Percentiles rank a stretch among this genome's conserved stretches.
Evolutionary conservation across 2,113 vertebrate genomes (phyloP).

Genomic region (Sciurus niger): DNA sequence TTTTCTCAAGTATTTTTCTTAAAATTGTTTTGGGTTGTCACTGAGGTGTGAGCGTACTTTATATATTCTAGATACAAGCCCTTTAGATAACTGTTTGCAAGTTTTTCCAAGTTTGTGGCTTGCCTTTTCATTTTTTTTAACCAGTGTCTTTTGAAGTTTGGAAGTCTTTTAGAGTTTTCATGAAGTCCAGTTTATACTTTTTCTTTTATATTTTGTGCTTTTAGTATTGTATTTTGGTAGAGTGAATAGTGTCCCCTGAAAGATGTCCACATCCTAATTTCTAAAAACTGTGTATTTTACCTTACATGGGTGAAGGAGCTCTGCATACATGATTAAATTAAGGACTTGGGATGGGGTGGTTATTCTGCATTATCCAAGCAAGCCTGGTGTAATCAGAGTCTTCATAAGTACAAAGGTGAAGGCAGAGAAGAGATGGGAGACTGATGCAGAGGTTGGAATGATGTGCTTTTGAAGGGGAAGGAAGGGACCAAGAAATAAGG

Average conservation of each 20-base stretch:
- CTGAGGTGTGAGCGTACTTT: background rate
- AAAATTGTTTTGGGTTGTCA: background rate
- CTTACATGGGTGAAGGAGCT: background rate
- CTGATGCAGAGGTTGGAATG: background rate
- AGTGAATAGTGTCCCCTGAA: background rate
- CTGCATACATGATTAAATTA: background rate
- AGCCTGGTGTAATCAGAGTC: background rate
- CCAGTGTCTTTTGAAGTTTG: background rate
- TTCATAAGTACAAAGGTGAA: background rate
- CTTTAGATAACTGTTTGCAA: background rate
- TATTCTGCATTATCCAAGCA: background rate
- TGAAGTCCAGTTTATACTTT: background rate
- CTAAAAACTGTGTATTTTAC: background rate
- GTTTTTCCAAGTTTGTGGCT: slow-evolving; percentile 16
- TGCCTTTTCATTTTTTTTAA: slow-evolving; percentile 17
- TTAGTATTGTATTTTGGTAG: background rate
- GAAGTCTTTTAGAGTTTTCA: slow-evolving; percentile 14
- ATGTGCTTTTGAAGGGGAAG: background rate
- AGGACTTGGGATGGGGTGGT: background rate
- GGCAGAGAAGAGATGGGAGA: background rate
- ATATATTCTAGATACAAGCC: background rate
- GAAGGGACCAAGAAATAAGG: background rate
- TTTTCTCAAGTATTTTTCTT: background rate
- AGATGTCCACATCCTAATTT: slow-evolving; percentile 11
- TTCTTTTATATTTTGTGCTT: slow-evolving; percentile 5